phyloP scores from a whole-genome alignment of 2,888 invertebrate genomes.

The Calliphora vomitoria region DNA sequence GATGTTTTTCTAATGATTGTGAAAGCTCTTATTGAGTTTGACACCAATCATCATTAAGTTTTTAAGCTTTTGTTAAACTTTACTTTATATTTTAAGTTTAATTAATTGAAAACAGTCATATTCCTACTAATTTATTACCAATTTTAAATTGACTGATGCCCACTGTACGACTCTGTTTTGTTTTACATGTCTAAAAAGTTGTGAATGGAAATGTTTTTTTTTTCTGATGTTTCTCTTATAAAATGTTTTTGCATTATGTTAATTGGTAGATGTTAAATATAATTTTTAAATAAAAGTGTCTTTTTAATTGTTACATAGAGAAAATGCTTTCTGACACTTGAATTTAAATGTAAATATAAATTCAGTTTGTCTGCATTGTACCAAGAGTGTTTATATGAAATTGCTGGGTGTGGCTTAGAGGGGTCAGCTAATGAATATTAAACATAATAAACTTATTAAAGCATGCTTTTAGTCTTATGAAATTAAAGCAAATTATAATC shows the following conservation, averaged over 20 bases:
- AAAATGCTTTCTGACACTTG: constrained; percentile 56
- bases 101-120: too few relatives aligned
- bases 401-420: background rate
- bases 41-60: too few relatives aligned
- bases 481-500: background rate
- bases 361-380: background rate
- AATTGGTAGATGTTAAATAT: constrained; percentile 64
- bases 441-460: constrained; percentile 1
- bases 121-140: too few relatives aligned
- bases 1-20: too few relatives aligned
- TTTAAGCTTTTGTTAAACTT: too few relatives aligned
- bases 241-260: constrained; percentile 55
- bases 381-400: background rate
- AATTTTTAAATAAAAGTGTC: constrained; percentile 51
- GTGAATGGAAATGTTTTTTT: background rate
- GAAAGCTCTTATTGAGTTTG: too few relatives aligned
- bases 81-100: too few relatives aligned
- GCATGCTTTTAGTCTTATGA: background rate
- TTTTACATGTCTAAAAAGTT: background rate
- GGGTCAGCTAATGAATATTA: constrained; percentile 33
- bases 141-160: too few relatives aligned
- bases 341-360: constrained; percentile 11
- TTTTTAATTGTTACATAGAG: constrained; percentile 45
- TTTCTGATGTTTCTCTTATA: background rate
- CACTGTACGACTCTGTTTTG: background rate